Evolutionary conservation across 2,797 vertebrate genomes (phyloP).

Genomic region (Hafferia zeledoni): DNA sequence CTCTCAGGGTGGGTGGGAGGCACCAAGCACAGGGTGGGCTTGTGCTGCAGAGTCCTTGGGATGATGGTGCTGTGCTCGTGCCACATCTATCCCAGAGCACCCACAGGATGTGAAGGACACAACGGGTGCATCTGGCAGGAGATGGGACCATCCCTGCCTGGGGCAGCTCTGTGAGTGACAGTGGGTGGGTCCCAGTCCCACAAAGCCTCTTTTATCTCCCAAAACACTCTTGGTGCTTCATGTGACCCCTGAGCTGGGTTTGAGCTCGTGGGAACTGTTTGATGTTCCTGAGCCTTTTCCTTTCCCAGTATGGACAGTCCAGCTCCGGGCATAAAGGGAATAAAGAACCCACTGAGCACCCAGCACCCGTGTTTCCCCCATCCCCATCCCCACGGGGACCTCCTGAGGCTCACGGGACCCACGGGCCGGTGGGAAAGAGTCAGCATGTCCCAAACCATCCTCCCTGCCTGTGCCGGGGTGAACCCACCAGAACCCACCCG

Average conservation of each 20-base stretch:
- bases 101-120: background rate
- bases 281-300: background rate
- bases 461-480: background rate
- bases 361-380: background rate
- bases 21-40: background rate
- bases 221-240: background rate
- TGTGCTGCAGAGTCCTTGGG: background rate
- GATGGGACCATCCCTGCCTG: accelerated
- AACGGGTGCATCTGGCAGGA: background rate
- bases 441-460: background rate
- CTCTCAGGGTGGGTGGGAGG: background rate
- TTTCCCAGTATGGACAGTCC: background rate
- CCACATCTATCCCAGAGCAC: accelerated
- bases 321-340: background rate
- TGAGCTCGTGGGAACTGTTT: background rate
- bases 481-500: background rate
- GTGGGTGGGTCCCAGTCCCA: background rate
- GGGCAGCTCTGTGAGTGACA: background rate
- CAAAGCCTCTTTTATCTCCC: slow-evolving; percentile 34
- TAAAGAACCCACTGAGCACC: background rate
- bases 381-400: background rate
- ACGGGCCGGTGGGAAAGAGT: background rate
- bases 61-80: accelerated
- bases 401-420: background rate
- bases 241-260: background rate